phyloP scores from a whole-genome alignment of 1,140 invertebrate species.

The Aphaenogaster floridana region DNA sequence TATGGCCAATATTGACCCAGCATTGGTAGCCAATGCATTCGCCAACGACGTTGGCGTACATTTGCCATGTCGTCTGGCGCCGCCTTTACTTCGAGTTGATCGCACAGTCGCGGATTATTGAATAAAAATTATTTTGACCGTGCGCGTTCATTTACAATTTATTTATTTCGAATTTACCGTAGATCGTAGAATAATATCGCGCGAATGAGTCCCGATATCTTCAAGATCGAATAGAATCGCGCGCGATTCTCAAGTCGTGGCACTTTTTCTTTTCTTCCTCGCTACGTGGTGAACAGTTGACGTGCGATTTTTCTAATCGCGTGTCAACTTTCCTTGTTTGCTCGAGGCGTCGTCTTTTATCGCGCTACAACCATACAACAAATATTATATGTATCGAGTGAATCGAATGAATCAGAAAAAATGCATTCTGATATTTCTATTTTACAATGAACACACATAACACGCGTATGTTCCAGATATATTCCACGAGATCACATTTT shows the following conservation, averaged over 20 bases:
- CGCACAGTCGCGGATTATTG: not conserved
- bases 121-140: not conserved
- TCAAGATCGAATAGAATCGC: not conserved
- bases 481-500: not conserved
- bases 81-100: not conserved
- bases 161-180: not conserved
- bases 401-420: not conserved
- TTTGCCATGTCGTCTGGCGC: too few relatives aligned
- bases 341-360: not conserved
- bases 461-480: not conserved
- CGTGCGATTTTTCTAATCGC: not conserved
- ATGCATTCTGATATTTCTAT: not conserved
- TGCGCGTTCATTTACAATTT: constrained; percentile 1
- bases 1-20: too few relatives aligned
- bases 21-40: too few relatives aligned
- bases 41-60: too few relatives aligned
- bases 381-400: constrained; percentile 12
- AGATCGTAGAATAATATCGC: not conserved
- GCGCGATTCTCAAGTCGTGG: not conserved
- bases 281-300: not conserved
- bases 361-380: not conserved
- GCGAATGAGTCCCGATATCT: not conserved
- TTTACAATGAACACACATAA: not conserved
- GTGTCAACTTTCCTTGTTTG: not conserved
- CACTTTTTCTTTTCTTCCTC: not conserved